A percentile compares a stretch with the other conserved stretches of the same genome.
Conservation (phyloP, 2,888 invertebrate species). For the Napeogenes inachia region DNA sequence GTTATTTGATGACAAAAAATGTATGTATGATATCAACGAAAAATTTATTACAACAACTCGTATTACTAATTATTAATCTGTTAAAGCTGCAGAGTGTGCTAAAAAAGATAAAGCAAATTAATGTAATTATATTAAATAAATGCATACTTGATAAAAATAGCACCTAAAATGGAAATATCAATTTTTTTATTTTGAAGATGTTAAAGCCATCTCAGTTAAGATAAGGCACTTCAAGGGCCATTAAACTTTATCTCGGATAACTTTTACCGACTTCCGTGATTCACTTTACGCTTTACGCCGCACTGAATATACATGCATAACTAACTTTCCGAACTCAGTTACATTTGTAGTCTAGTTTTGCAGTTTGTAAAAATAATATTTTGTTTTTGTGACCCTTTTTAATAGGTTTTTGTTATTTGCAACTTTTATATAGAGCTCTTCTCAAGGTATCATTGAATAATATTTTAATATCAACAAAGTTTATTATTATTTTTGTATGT, state of each 20-base stretch:
- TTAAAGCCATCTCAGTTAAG: slow-evolving; percentile 16
- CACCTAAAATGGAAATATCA: neutral
- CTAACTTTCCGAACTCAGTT: slow-evolving; percentile 15
- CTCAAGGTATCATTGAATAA: no score
- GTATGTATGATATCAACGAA: no score
- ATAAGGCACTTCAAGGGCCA: slow-evolving; percentile 28
- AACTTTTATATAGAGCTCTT: neutral
- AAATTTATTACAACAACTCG: no score
- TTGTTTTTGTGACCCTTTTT: neutral
- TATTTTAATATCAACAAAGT: no score
- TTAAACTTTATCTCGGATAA: slow-evolving; percentile 31
- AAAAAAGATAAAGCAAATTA: no score
- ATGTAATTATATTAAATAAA: no score
- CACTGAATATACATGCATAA: slow-evolving; percentile 17
- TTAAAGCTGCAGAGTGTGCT: no score
- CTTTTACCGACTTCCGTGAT: slow-evolving; percentile 30
- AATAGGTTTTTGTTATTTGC: neutral
- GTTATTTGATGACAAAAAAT: no score
- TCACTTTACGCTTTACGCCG: slow-evolving; percentile 28
- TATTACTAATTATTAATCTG: no score
- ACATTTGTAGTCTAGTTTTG: slow-evolving; percentile 7
- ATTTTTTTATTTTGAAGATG: slow-evolving; percentile 18
- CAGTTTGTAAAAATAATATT: neutral
- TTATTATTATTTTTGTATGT: no score
- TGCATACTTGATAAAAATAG: neutral